These are phyloP conservation scores for Batillaria attramentaria DNA, from an alignment of 1,140 invertebrate species.

Conservation along the genomic window DNA sequence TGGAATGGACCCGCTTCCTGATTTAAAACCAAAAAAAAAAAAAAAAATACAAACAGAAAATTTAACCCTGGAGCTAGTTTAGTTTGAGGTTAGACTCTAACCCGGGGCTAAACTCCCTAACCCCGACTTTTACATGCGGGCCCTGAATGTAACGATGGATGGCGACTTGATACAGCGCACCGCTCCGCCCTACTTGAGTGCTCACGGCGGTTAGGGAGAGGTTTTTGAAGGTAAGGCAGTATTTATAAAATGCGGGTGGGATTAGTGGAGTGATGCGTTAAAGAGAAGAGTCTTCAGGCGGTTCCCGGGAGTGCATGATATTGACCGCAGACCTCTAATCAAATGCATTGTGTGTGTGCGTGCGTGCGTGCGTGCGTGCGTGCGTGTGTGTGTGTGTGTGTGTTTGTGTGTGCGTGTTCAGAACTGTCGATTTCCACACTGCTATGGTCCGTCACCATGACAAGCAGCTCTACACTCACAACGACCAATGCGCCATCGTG, in stretches of 20 bases:
- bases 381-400: conserved; percentile 7
- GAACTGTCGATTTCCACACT: too few species aligned
- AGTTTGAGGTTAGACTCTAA: too few species aligned
- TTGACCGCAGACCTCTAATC: not conserved
- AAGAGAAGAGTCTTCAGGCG: not conserved
- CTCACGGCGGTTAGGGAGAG: too few species aligned
- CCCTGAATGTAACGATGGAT: too few species aligned
- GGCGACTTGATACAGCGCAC: too few species aligned
- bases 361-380: not conserved
- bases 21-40: too few species aligned
- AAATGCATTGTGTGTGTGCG: not conserved
- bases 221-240: not conserved
- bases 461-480: not conserved
- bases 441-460: not conserved
- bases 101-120: too few species aligned
- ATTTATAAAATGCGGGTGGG: not conserved
- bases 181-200: too few species aligned
- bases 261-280: not conserved
- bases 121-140: too few species aligned
- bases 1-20: too few species aligned
- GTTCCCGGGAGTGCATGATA: not conserved
- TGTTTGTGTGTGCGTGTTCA: not conserved
- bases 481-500: not conserved
- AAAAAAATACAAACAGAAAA: too few species aligned
- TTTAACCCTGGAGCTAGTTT: too few species aligned